These are phyloP conservation scores for Dendrolimus punctatus DNA, from an alignment of 1,140 invertebrate genomes.

Conservation along the genomic window DNA sequence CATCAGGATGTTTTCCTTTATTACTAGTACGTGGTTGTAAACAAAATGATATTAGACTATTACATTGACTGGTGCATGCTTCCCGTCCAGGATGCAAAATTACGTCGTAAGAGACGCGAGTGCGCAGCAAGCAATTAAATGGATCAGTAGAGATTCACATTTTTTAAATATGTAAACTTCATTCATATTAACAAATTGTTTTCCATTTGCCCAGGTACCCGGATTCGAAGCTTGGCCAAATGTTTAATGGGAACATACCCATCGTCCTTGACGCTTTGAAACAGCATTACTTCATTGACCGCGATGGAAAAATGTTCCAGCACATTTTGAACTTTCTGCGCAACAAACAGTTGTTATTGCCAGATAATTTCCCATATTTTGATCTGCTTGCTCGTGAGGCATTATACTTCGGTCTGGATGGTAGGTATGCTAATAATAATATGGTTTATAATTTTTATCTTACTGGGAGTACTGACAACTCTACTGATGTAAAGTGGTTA, in stretches of 20 bases:
- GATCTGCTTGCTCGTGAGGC: slow-evolving; percentile 95
- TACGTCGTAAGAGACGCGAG: too few species aligned
- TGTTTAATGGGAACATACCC: slow-evolving; percentile 97
- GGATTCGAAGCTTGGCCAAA: slow-evolving; percentile 90
- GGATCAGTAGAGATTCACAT: too few species aligned
- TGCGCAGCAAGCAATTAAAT: too few species aligned
- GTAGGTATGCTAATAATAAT: slow-evolving; percentile 73
- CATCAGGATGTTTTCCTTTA: too few species aligned
- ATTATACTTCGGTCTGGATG: slow-evolving; percentile 91
- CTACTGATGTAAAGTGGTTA: too few species aligned
- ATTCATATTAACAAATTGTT: slow-evolving; percentile 1
- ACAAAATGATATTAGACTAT: too few species aligned
- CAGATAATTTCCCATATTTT: slow-evolving; percentile 89
- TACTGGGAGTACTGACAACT: too few species aligned
- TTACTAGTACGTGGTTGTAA: too few species aligned
- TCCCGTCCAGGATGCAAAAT: too few species aligned
- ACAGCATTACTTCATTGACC: slow-evolving; percentile 98
- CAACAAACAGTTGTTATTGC: slow-evolving; percentile 89
- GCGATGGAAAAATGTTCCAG: slow-evolving; percentile 95
- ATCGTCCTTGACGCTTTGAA: slow-evolving; percentile 97
- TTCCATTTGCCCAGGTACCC: slow-evolving; percentile 81
- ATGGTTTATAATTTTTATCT: too few species aligned
- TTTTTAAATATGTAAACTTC: not conserved
- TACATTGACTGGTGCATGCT: too few species aligned
- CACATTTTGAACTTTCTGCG: slow-evolving; percentile 97